Percentiles rank a stretch among this genome's conserved stretches.
phyloP scores from a whole-genome alignment of 2,113 vertebrate species.

The Tragelaphus imberbis region DNA sequence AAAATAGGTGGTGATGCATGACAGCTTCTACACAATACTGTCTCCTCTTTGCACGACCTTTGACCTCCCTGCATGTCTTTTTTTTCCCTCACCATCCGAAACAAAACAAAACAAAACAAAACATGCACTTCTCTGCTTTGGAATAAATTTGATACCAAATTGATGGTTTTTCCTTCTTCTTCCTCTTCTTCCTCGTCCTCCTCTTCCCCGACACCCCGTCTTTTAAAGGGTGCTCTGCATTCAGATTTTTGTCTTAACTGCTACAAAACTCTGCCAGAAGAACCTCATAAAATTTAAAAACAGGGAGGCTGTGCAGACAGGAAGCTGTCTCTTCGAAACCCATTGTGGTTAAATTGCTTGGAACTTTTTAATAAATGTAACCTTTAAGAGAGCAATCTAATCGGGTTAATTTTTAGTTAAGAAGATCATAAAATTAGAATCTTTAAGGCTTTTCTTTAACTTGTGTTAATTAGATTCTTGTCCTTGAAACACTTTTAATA shows the following conservation, averaged over 20 bases:
- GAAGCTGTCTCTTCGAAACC: constrained; percentile 76
- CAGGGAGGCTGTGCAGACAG: constrained; percentile 64
- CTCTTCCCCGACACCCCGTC: constrained; percentile 18
- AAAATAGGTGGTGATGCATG: constrained; percentile 99
- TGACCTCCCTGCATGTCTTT: constrained; percentile 97
- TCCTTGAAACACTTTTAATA: constrained; percentile 61
- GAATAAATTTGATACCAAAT: constrained; percentile 97
- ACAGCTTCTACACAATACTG: constrained; percentile 99
- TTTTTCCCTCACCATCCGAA: constrained; percentile 87
- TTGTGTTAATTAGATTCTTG: constrained; percentile 67
- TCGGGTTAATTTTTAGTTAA: constrained; percentile 81
- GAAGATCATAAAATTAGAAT: constrained; percentile 72
- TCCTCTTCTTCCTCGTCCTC: constrained; percentile 67
- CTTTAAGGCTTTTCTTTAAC: constrained; percentile 55
- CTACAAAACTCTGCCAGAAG: constrained; percentile 78
- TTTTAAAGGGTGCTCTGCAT: constrained; percentile 70
- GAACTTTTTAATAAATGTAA: constrained; percentile 79
- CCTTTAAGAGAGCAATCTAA: constrained; percentile 73
- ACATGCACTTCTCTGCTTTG: constrained; percentile 85
- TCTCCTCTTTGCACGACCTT: constrained; percentile 97
- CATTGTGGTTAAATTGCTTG: constrained; percentile 75
- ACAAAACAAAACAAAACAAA: constrained; percentile 66
- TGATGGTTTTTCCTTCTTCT: constrained; percentile 87
- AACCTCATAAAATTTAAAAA: constrained; percentile 80
- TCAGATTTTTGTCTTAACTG: constrained; percentile 76